These are phyloP conservation scores for Bugula neritina DNA, from an alignment of 2,888 invertebrate species.

Conservation along the genomic window DNA sequence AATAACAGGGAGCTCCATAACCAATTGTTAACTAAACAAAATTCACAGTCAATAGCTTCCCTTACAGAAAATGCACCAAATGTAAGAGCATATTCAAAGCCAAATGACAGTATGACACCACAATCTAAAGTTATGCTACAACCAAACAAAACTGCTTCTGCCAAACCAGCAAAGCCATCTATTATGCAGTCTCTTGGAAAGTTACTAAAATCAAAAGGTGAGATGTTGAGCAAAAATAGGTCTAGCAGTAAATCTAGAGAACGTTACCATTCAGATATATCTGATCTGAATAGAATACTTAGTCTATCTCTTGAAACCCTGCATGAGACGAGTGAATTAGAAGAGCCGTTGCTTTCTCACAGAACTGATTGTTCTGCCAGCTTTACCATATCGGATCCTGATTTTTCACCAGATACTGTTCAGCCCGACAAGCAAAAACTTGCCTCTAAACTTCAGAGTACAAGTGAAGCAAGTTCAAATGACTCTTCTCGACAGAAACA, in stretches of 20 bases:
- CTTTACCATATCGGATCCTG: background rate
- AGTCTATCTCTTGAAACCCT: conserved; percentile 3
- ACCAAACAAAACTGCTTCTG: background rate
- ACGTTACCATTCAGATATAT: background rate
- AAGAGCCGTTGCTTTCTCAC: background rate
- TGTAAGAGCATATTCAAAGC: background rate
- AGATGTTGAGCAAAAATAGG: background rate
- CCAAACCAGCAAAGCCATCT: background rate
- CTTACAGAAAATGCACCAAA: background rate
- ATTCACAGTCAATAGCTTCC: background rate
- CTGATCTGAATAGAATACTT: background rate
- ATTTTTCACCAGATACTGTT: background rate
- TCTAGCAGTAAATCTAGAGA: background rate
- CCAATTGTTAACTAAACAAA: too few relatives aligned
- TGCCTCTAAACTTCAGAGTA: background rate
- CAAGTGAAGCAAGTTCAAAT: background rate
- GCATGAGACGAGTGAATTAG: conserved; percentile 15
- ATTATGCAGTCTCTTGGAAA: background rate
- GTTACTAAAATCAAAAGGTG: background rate
- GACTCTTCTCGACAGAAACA: background rate
- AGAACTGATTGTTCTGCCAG: background rate
- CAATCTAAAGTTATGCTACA: background rate
- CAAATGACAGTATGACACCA: background rate
- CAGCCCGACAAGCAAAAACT: background rate
- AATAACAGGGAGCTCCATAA: too few relatives aligned